A percentile compares a stretch with the other conserved stretches of the same genome.
These are phyloP conservation scores for Chaetogeoica ovagalla DNA, from an alignment of 2,888 invertebrate genomes.

Conservation along the genomic window DNA sequence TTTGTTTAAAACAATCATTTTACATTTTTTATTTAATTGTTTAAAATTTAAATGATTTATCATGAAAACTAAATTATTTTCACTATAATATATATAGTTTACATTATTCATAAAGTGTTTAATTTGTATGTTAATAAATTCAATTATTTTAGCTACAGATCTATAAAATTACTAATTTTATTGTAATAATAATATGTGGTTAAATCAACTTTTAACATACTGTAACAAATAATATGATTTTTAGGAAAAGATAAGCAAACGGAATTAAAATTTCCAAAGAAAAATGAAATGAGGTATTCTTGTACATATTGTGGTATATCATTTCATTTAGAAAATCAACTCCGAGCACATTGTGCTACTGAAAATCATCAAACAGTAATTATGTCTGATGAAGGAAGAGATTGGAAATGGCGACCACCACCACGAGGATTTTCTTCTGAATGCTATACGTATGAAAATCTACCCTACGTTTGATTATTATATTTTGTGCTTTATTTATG, in stretches of 20 bases:
- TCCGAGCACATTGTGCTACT: conserved; percentile 67
- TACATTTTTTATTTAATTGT: no score
- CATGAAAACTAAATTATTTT: no score
- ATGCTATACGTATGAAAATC: conserved; percentile 62
- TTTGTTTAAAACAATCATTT: no score
- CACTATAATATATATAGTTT: no score
- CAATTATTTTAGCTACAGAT: no score
- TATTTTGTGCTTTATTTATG: neutral
- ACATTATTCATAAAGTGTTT: no score
- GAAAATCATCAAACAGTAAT: conserved; percentile 69
- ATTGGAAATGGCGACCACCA: conserved; percentile 71
- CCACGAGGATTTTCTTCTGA: conserved; percentile 70
- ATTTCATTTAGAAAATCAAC: conserved; percentile 64
- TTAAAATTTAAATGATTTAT: no score
- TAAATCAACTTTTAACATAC: no score
- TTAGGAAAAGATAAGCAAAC: conserved; percentile 34
- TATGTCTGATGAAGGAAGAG: conserved; percentile 71
- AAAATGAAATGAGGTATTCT: conserved; percentile 50
- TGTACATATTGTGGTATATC: conserved; percentile 67
- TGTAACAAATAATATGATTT: neutral
- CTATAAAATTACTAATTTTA: no score
- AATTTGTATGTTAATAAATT: no score
- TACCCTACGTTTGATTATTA: neutral
- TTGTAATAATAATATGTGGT: no score
- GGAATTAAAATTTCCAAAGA: conserved; percentile 43